These are phyloP conservation scores for Zygaena filipendulae DNA, from an alignment of 2,888 invertebrate species.

Conservation along the genomic window DNA sequence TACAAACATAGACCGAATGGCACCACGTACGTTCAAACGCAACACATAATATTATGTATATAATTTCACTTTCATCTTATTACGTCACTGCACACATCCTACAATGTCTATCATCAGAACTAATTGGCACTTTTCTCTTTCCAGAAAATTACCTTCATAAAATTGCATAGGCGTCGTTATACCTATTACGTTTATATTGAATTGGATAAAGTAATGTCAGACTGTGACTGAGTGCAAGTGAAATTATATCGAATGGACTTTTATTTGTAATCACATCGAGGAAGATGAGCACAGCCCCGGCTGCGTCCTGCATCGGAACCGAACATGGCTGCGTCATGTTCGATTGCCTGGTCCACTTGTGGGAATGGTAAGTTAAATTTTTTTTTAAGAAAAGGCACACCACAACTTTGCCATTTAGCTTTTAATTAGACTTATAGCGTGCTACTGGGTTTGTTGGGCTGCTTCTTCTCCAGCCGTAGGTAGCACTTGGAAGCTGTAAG, in stretches of 20 bases:
- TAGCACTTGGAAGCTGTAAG: no score
- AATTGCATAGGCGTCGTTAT: no score
- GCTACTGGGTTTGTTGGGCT: no score
- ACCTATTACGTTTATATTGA: no score
- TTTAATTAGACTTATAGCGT: no score
- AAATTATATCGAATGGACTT: constrained; percentile 27
- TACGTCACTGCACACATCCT: constrained; percentile 20
- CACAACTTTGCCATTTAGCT: no score
- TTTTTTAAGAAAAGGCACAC: no score
- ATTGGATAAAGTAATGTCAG: no score
- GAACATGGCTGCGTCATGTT: constrained; percentile 62
- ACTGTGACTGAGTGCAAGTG: constrained; percentile 24
- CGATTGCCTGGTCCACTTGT: constrained; percentile 55
- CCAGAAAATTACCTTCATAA: constrained; percentile 34
- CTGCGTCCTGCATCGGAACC: constrained; percentile 51
- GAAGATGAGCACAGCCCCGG: constrained; percentile 44
- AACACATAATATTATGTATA: no score
- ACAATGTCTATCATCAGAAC: constrained; percentile 21
- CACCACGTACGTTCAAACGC: no score
- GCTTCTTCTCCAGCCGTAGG: no score
- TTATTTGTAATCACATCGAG: constrained; percentile 18
- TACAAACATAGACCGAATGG: no score
- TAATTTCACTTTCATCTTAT: constrained; percentile 40
- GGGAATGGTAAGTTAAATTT: constrained; percentile 52
- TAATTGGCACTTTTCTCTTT: constrained; percentile 50